Conservation (phyloP, 2,888 invertebrate species). For the Microdon myrmicae region DNA sequence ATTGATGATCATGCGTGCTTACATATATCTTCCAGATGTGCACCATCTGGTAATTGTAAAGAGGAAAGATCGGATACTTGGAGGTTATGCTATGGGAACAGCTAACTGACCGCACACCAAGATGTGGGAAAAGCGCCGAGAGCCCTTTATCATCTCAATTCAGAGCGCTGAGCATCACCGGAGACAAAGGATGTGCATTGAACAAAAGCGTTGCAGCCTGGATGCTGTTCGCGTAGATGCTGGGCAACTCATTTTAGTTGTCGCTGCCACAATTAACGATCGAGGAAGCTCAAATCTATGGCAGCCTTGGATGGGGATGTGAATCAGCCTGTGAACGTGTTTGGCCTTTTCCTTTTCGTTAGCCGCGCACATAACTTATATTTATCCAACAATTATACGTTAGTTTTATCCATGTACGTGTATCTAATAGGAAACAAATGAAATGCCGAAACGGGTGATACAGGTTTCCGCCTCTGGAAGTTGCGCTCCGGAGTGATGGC, state of each 20-base stretch:
- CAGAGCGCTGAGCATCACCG: too few relatives aligned
- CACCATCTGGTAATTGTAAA: too few relatives aligned
- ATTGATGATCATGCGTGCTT: constrained; percentile 6
- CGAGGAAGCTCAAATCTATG: constrained; percentile 33
- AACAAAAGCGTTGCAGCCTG: constrained; percentile 46
- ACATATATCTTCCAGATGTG: too few relatives aligned
- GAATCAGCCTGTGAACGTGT: constrained; percentile 26
- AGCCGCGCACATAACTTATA: constrained; percentile 48
- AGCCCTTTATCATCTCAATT: too few relatives aligned
- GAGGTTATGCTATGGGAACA: too few relatives aligned
- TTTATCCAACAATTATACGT: constrained; percentile 52
- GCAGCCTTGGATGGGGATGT: constrained; percentile 2
- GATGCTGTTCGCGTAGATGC: too few relatives aligned
- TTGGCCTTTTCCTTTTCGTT: constrained; percentile 49
- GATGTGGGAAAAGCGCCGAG: too few relatives aligned
- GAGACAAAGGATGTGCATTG: constrained; percentile 33
- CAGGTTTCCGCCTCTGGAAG: constrained; percentile 43
- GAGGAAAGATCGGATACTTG: too few relatives aligned
- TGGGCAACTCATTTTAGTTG: constrained; percentile 42
- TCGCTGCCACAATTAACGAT: constrained; percentile 48
- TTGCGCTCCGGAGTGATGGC: background rate
- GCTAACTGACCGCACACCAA: too few relatives aligned
- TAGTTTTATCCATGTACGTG: constrained; percentile 51
- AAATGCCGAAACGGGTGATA: constrained; percentile 34
- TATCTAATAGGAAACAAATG: constrained; percentile 47